phyloP scores from a whole-genome alignment of 2,113 vertebrate genomes.

The Lanius collurio region DNA sequence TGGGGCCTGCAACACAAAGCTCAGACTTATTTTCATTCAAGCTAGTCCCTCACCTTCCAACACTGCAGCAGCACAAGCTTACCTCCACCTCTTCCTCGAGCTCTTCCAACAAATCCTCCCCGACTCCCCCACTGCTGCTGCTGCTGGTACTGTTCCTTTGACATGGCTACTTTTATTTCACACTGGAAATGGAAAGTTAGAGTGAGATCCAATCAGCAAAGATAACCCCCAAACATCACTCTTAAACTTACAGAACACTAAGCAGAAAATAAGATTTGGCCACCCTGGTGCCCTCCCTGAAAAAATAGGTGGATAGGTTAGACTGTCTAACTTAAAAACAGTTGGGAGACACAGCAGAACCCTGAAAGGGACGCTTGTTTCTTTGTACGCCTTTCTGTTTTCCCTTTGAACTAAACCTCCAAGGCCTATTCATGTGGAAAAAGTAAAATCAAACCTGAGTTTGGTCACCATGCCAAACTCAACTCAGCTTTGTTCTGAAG shows the following conservation, averaged over 20 bases:
- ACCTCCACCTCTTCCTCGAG: slow-evolving; percentile 90
- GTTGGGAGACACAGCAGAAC: not conserved
- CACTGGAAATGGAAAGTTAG: slow-evolving; percentile 77
- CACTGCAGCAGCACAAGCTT: not conserved
- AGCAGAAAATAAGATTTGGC: not conserved
- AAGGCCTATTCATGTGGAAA: not conserved
- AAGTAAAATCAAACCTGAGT: not conserved
- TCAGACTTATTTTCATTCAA: not conserved
- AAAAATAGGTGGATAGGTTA: not conserved
- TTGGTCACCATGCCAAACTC: not conserved
- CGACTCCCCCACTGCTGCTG: slow-evolving; percentile 95
- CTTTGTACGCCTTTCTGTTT: not conserved
- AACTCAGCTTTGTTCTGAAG: not conserved
- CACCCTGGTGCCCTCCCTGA: not conserved
- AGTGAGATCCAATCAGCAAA: not conserved
- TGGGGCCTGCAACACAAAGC: slow-evolving; percentile 83
- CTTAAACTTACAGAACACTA: not conserved
- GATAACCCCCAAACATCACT: not conserved
- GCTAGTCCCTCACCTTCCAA: accelerated
- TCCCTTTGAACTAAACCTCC: not conserved
- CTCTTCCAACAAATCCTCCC: slow-evolving; percentile 87
- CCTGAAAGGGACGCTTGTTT: not conserved
- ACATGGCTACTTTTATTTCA: slow-evolving; percentile 99
- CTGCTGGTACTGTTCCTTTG: slow-evolving; percentile 98
- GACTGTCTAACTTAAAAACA: not conserved